Evolutionary conservation across 2,113 vertebrate species (phyloP), one percentile per base, ranked within the genome.

Genomic region (Zosterops borbonicus): DNA sequence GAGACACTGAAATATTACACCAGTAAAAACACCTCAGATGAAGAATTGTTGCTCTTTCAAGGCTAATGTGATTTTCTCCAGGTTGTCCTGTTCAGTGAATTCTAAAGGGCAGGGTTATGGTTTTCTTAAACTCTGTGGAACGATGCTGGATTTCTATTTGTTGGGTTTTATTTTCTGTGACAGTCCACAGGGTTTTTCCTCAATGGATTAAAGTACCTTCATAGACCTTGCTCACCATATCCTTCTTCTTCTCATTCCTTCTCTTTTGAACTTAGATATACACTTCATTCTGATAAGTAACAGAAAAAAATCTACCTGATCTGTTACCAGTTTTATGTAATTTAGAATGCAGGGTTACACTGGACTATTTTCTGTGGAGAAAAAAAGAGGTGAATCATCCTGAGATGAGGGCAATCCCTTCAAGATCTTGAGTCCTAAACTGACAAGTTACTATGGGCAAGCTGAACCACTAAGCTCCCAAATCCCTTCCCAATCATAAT

Each of bases 401-500:
- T 63, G 33, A 85, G 50, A 31, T 87, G 55, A n/a, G 17, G 0
- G 0, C 67, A 80, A 27, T 60, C 42, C 28, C 50, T 63, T 90
- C 71, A 56, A 46, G 31, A 73, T 53, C 50, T 58, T 44, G 18
- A 27, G 42, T 63, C 44, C 62, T 85, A 83, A 86, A 86, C 27
- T 39, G 33, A 63, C 41, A 81, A 63, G 46, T 59, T 75, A 20
- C 64, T 55, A 11, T 24, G 39, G 59, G 21, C 55, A 90, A 76
- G 73, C 92, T 94, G 94, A 97, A 94, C 63, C 9, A 68, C 65
- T 96, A 92, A 77, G 63, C 82, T 97, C 68, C 27, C 76, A 93
- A 75, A 90, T 94, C 87, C 80, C 12, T 95, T 44, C 31, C 52
- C 75, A 94, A 83, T 74, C 80, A 77, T 92, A 82, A 95, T 95